Base-by-base conservation (phyloP, 2,113 vertebrate species). In the Hipposideros armiger region DNA sequence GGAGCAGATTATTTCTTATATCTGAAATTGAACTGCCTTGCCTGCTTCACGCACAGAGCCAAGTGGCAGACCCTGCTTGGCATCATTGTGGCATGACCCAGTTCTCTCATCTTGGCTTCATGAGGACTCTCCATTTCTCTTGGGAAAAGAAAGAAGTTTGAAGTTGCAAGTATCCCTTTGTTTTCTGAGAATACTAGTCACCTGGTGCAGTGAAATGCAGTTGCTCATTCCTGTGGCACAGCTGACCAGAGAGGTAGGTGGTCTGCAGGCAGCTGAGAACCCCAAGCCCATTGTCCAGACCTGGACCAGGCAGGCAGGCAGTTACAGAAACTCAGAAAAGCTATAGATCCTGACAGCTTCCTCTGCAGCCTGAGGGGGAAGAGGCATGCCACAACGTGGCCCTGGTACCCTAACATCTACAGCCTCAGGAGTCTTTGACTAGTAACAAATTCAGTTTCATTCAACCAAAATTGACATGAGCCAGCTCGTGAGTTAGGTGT, bases 1-100 rank as follows among this genome's bases (percentile, higher is more conserved):
- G 84, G 64, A 91, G 95, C 89, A 97, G 67, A 95, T 95, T 94
- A 78, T 92, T 97, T 87, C 91, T 97, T 69, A 20, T 50, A 54
- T 84, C 67, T 95, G 95, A 93, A 94, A 88, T 73, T 30, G 40
- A 92, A 97, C 36, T 91, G 42, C 67, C 87, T 74, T 91, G 42
- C 67, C 87, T 74, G 81, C 81, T 95, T 94, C 47, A 15, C 78
- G 93, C 76, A 91, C 97, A 95, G 93, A 94, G 88, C 58, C 36
- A 84, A 89, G 86, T 50, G 70, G 89, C 70, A 72, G 93, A 85
- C 96, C 88, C 80, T 74, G 60, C 78, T 78, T 97, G 94, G 90
- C 92, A 84, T 76, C 76, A 9, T 26, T 4, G 3, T 94, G 85
- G 42, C 69, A 3, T 97, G 95, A 97, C 97, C 97, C 92, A 94